phyloP scores from a whole-genome alignment of 2,797 vertebrate genomes.

The Anolis apletophallus region DNA sequence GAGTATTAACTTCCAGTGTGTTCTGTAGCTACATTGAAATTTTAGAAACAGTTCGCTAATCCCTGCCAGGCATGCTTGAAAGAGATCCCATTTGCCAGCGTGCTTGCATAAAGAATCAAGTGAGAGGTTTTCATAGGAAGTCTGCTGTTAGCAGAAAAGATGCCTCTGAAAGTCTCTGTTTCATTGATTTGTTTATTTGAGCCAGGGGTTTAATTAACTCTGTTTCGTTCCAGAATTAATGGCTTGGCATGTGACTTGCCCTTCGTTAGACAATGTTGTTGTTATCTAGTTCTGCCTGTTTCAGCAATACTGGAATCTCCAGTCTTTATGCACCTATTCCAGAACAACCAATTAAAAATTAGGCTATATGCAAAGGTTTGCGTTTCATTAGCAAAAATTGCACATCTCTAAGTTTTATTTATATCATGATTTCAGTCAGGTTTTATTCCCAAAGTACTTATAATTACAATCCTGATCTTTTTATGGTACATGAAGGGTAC shows the following conservation, averaged over 20 bases:
- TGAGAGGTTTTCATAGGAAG: background rate
- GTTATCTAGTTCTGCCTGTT: background rate
- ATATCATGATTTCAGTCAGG: too few species aligned
- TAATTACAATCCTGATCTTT: background rate
- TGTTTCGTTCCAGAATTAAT: background rate
- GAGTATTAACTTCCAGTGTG: background rate
- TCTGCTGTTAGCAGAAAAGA: background rate
- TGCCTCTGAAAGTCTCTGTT: background rate
- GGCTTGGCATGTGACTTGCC: background rate
- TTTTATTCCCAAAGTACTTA: background rate
- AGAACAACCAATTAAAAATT: background rate
- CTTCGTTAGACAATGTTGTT: background rate
- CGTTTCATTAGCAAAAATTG: background rate
- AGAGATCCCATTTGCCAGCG: background rate
- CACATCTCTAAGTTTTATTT: background rate
- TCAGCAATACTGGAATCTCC: background rate
- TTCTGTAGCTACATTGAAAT: background rate
- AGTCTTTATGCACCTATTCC: background rate
- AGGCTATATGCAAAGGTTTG: background rate
- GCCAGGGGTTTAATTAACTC: background rate
- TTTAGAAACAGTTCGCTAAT: background rate
- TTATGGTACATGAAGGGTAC: background rate
- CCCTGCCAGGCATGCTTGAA: background rate
- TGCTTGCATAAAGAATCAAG: background rate
- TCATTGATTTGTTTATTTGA: background rate